Evolutionary conservation across 2,797 vertebrate genomes (phyloP).

Genomic region (Enteromius thamalakanensis): DNA sequence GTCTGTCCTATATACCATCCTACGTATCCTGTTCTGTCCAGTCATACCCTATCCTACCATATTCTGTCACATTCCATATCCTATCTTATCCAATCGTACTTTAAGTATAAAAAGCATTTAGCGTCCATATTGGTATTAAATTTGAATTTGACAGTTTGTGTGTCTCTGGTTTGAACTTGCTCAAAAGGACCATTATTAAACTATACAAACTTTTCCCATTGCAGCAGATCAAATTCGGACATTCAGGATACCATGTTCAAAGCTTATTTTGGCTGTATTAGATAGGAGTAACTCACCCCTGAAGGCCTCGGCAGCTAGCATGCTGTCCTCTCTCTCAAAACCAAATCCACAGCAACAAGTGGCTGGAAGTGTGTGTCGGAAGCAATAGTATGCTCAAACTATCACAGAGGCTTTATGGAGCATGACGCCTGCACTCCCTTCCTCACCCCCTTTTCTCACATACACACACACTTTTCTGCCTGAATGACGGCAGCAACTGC

Average conservation of each 20-base stretch:
- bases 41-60: not conserved
- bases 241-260: not conserved
- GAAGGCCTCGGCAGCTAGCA: slow-evolving; percentile 78
- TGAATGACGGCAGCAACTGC: slow-evolving; percentile 91
- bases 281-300: slow-evolving; percentile 73
- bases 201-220: slow-evolving; percentile 1
- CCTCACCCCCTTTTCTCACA: slow-evolving; percentile 65
- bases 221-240: not conserved
- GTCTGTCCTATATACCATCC: not conserved
- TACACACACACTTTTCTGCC: slow-evolving; percentile 54
- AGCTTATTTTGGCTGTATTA: not conserved
- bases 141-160: not conserved
- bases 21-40: not conserved
- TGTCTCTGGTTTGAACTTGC: not conserved
- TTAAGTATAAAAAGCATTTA: not conserved
- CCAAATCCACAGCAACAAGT: slow-evolving; percentile 55
- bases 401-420: slow-evolving; percentile 77
- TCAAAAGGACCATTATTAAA: not conserved
- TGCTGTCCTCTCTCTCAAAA: slow-evolving; percentile 75
- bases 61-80: not conserved
- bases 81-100: not conserved
- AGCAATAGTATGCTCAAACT: slow-evolving; percentile 81
- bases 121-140: not conserved
- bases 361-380: slow-evolving; percentile 58
- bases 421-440: slow-evolving; percentile 68